Percentiles rank a stretch among this genome's conserved stretches.
Conservation (phyloP, 2,888 invertebrate species). For the Baccha elongata region DNA sequence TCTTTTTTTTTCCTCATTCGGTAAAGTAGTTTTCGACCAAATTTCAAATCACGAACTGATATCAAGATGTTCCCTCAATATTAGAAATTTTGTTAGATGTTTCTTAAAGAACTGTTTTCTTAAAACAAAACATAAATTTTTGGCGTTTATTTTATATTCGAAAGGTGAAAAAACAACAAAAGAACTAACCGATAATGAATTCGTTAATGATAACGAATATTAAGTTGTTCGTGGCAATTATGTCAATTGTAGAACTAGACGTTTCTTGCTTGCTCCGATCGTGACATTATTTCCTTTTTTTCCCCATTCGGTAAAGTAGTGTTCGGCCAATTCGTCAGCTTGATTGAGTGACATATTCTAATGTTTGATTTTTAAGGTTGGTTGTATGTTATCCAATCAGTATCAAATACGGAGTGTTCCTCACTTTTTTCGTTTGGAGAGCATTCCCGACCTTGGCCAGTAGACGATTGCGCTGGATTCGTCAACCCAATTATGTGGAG, state of each 20-base stretch:
- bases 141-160: too few relatives aligned
- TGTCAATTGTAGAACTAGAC: neutral
- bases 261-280: neutral
- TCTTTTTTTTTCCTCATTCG: too few relatives aligned
- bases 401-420: neutral
- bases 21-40: too few relatives aligned
- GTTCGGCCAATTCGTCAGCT: neutral
- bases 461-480: neutral
- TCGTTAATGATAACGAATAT: too few relatives aligned
- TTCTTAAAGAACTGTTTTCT: too few relatives aligned
- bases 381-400: neutral
- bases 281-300: rapidly evolving
- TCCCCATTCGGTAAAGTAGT: neutral
- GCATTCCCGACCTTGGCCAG: neutral
- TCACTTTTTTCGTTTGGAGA: neutral
- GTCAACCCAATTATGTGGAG: neutral
- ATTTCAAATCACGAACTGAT: too few relatives aligned
- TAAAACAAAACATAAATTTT: neutral
- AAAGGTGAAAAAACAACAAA: neutral
- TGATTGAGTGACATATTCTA: neutral
- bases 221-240: neutral
- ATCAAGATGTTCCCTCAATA: too few relatives aligned
- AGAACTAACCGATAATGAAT: neutral
- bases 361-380: neutral
- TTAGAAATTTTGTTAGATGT: too few relatives aligned